Base-by-base conservation (phyloP, 2,797 vertebrate genomes). In the Oryzias sinensis region DNA sequence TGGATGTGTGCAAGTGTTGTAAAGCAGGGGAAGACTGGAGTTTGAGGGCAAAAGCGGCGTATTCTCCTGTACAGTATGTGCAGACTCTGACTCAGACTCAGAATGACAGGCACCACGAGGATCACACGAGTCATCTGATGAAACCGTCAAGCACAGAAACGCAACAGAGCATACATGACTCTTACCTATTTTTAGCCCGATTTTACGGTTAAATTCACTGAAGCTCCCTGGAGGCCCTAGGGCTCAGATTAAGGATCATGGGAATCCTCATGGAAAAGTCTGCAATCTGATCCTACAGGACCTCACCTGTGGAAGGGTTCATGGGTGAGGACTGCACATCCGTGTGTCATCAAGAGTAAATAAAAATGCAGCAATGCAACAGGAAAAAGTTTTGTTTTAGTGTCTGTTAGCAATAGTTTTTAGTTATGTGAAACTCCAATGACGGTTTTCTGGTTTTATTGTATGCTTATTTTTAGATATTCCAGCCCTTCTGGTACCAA, bases 101-200 rank as follows among this genome's bases (percentile, higher is more conserved):
- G 29, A 62, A 42, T 22, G 54, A 48, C 42, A 66, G 14, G 44
- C 1, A n/a, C 49, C 17, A 22, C 45, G 4, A 1, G 37, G 56
- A 48, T 24, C 17, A 15, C 22, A 17, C 56, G 63, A 61, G 53
- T 79, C 65, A 72, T 29, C 29, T 7, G 25, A 14, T 56, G 47
- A 55, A 65, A 59, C 14, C 29, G 25, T 65, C 46, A 57, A 40
- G 43, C 17, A 11, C 20, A 43, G 45, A 7, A 20, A 16, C 42
- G 11, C 37, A 60, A 43, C 25, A 29, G n/a, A 33, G 20, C 27
- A 20, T 11, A 29, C 46, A 46, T 8, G 6, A 20, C 14, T 47
- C 58, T 20, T 4, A 14, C 8, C 6, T 9, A 43, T 41, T 24
- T 44, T 29, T 42, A 29, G 43, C 22, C 14, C 3, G 11, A 47